Evolutionary conservation across 1,140 invertebrate species (phyloP).

Genomic region (Heliothis virescens): DNA sequence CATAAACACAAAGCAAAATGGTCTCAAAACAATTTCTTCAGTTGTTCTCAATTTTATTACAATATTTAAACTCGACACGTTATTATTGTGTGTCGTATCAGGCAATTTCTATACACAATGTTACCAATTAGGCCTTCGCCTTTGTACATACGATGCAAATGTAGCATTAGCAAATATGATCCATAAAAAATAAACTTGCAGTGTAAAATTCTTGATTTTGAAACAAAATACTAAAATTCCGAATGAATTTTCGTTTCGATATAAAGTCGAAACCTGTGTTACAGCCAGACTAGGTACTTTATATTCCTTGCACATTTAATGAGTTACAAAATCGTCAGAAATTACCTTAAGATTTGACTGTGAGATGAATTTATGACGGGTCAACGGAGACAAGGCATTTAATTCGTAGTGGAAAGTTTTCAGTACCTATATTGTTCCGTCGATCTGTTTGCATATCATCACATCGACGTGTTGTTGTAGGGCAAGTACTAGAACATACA

Average conservation of each 20-base stretch:
- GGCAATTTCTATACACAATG: background rate
- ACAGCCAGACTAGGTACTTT: slow-evolving; percentile 65
- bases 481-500: slow-evolving; percentile 34
- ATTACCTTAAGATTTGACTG: slow-evolving; percentile 85
- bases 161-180: too few relatives aligned
- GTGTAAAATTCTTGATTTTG: too few relatives aligned
- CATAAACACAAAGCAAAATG: slow-evolving; percentile 10
- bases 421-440: slow-evolving; percentile 34
- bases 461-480: slow-evolving; percentile 13
- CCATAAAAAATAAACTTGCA: too few relatives aligned
- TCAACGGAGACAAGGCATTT: slow-evolving; percentile 61
- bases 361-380: slow-evolving; percentile 83
- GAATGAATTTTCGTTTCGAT: background rate
- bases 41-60: slow-evolving; percentile 8
- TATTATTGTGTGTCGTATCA: slow-evolving; percentile 15
- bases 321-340: slow-evolving; percentile 85
- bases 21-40: background rate
- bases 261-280: background rate
- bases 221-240: background rate
- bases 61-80: slow-evolving; percentile 12
- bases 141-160: background rate
- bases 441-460: slow-evolving; percentile 36
- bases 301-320: slow-evolving; percentile 86
- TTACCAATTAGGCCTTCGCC: slow-evolving; percentile 18
- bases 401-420: slow-evolving; percentile 78